Evolutionary conservation across 2,888 invertebrate species (phyloP), one percentile per base, ranked within the genome.

Genomic region (Leptinotarsa haldemani): DNA sequence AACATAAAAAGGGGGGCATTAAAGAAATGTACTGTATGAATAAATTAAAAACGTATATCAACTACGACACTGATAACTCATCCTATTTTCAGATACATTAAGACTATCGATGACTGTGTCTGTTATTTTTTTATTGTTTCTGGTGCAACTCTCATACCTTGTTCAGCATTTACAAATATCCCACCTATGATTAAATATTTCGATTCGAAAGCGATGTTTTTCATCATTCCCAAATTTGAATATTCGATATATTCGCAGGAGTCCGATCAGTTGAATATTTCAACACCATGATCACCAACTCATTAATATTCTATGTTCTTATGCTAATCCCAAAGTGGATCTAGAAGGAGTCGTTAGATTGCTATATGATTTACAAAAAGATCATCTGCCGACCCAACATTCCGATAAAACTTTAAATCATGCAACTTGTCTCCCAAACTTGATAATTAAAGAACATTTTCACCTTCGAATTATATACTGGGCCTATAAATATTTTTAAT

Each of bases 271-370:
- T 25, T 25, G 15, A 16, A 40, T 61, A n/a, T 61, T 30, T 56
- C 56, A 56, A 56, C 61, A 61, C n/a, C 61, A n/a, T 5, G n/a
- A 25, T 40, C 40, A 61, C 16, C n/a, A 61, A 18, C 5, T 30
- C 13, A 61, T 61, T 61, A 61, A 40, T 61, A 61, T 61, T 61
- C 61, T 61, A 61, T 61, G 12, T 61, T 40, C 18, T 40, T 61
- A 61, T 61, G 61, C 61, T n/a, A 61, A 61, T 61, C 1, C n/a
- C 61, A n/a, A 15, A 61, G 40, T 61, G 40, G 40, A 15, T 40
- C 7, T 61, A n/a, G 25, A 40, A 40, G 61, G 61, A 61, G 61
- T 56, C 20, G 56, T 4, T 61, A 61, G 2, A 61, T n/a, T 40
- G 61, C 30, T 18, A 30, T 40, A 40, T 9, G 9, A 30, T 61